A percentile compares a stretch with the other conserved stretches of the same genome.
These are phyloP conservation scores for Bubo bubo DNA, from an alignment of 2,113 vertebrate genomes.

Conservation along the genomic window DNA sequence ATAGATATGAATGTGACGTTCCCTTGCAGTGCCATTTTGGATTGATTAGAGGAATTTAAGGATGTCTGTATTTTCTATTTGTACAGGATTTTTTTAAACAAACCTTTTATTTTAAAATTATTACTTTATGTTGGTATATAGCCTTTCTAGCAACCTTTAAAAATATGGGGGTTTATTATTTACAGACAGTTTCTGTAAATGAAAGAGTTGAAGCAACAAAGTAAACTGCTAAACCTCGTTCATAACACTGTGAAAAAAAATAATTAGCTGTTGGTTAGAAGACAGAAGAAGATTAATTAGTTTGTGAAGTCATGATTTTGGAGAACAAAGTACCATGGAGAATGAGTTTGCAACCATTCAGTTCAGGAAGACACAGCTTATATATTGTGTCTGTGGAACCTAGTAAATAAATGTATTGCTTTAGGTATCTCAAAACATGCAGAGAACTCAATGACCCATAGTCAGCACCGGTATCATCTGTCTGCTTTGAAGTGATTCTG, in stretches of 20 bases:
- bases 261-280: constrained; percentile 1
- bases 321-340: neutral
- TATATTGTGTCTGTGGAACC: neutral
- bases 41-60: neutral
- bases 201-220: neutral
- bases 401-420: neutral
- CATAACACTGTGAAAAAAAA: neutral
- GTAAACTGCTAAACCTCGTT: neutral
- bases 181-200: neutral
- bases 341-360: neutral
- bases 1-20: neutral
- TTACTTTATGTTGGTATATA: neutral
- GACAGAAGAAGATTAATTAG: constrained; percentile 24
- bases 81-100: neutral
- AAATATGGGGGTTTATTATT: neutral
- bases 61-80: neutral
- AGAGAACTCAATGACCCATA: neutral
- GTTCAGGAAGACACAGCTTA: neutral
- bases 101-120: neutral
- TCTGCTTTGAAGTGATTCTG: neutral
- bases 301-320: constrained; percentile 36
- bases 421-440: neutral
- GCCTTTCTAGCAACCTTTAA: neutral
- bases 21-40: neutral
- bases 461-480: neutral